Evolutionary conservation across 2,113 vertebrate genomes (phyloP), one percentile per base, ranked within the genome.

Genomic region (Plecotus auritus): DNA sequence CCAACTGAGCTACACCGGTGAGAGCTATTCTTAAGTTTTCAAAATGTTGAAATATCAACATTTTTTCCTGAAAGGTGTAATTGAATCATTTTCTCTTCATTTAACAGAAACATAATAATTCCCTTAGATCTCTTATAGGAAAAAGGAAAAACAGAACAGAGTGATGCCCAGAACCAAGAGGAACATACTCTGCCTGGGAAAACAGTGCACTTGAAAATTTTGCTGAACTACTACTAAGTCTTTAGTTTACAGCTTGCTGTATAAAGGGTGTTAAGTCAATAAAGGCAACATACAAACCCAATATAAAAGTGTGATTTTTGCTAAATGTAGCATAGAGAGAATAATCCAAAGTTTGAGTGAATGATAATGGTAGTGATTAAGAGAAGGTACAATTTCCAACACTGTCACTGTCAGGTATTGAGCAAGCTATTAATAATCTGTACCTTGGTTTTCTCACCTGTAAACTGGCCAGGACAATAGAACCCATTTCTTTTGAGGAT

Each of bases 31-130:
- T 77, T 66, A 78, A n/a, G 35, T 89, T 30, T 91, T 56, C 5
- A 30, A 73, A 67, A 93, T 91, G 47, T 95, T 96, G 47, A 92
- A 90, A 94, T 91, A 83, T 73, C 91, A 88, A 77, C 47, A 47
- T 56, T 93, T 85, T 91, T 42, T 45, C 40, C n/a, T 80, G 51
- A 91, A 80, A 94, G 69, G 35, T 90, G 26, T 94, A 59, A 73
- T 92, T 97, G 95, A n/a, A 88, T 82, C 22, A 66, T 73, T 17
- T 86, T 78, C 42, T 93, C 85, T 88, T 84, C 66, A 92, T 95
- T 96, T 70, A 94, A 56, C 47, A 80, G 54, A 92, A 95, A 85
- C 49, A n/a, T 80, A 51, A 59, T 80, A 84, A 88, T 86, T 92
- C 54, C 56, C 61, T 94, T 93, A 77, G 51, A 14, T 93, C 35